Evolutionary conservation across 2,888 invertebrate genomes (phyloP), one percentile per base, ranked within the genome.

Genomic region (Caprella mutica): DNA sequence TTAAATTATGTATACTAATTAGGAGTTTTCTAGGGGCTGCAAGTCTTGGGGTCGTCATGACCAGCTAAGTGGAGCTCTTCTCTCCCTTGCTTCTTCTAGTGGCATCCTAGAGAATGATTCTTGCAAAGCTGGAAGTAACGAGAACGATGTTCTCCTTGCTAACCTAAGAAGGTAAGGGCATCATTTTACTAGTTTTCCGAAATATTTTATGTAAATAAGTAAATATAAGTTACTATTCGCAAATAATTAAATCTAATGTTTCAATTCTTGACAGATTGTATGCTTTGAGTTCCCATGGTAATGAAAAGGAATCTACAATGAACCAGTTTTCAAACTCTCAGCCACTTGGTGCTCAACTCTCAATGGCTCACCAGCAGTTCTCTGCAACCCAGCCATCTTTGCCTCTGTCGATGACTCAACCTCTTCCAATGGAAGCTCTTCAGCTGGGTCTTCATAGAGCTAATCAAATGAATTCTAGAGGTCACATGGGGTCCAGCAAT

Each of bases 101-200:
- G 58, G 53, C 19, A 17, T 54, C 12, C 21, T 46, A 2, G 46
- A 46, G 3, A 14, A 19, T 1, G 46, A 46, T 3, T 17, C 29
- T 5, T 30, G 30, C 6, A 19, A 46, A 6, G 21, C 33, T 5
- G 40, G 42, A 3, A 46, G 50, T 2, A 19, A 35, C 19, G 33
- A 24, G 2, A 52, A 44, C 24, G 39, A 46, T 42, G 44, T 55
- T 8, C 33, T 59, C 14, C 43, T 55, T 19, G 52, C 42, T n/a
- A 59, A 59, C 44, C 29, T 59, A n/a, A 29, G 52, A 24, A 23
- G 46, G 46, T 46, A 5, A 46, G 46, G 17, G n/a, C 3, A 9
- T 9, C 12, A 33, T 33, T 9, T 33, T 33, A 33, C 9, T 33
- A 12, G 12, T 12, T 33, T 33, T 33, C 33, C 9, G 12, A 33